Conservation (phyloP, 2,113 vertebrate species). For the Phylloscopus trochiloides region DNA sequence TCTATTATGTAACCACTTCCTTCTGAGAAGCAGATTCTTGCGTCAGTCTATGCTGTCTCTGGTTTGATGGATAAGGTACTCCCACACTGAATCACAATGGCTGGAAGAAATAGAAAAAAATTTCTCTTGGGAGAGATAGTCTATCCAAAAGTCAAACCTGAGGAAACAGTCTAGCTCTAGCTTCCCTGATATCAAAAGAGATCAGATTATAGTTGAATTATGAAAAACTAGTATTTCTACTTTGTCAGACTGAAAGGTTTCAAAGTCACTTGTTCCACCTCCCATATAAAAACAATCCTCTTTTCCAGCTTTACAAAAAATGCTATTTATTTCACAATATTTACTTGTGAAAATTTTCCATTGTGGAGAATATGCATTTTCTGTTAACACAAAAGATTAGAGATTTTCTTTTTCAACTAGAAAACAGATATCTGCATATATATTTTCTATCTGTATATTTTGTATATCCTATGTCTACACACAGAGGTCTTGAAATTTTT, state of each 20-base stretch:
- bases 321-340: background rate
- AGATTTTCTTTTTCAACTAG: background rate
- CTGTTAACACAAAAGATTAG: background rate
- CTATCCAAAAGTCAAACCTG: background rate
- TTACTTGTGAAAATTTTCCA: background rate
- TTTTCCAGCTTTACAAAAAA: background rate
- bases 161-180: background rate
- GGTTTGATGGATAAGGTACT: background rate
- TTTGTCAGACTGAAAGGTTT: background rate
- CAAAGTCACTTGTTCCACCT: background rate
- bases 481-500: background rate
- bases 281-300: rapidly evolving
- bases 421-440: background rate
- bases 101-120: background rate
- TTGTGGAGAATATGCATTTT: background rate
- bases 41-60: rapidly evolving
- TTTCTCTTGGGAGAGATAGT: background rate
- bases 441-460: background rate
- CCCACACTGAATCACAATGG: background rate
- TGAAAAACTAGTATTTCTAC: background rate
- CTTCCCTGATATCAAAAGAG: background rate
- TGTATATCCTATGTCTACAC: background rate
- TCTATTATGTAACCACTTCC: background rate
- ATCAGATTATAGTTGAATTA: background rate
- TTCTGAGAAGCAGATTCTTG: background rate